These are phyloP conservation scores for Neogobius melanostomus DNA, from an alignment of 2,113 vertebrate species.

Conservation along the genomic window DNA sequence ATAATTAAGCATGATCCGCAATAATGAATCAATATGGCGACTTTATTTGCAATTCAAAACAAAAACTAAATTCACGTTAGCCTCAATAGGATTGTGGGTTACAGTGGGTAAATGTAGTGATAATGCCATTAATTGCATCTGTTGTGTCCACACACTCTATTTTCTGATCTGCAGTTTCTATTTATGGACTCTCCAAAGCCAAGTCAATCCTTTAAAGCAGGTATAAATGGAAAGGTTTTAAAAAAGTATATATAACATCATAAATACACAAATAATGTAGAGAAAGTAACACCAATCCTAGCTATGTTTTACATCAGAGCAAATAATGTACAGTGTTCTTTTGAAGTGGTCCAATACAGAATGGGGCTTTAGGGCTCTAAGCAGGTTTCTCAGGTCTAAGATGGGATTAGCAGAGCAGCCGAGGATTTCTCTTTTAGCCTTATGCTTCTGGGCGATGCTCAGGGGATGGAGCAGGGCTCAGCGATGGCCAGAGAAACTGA, in stretches of 20 bases:
- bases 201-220: conserved; percentile 23
- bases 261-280: too few species aligned
- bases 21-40: neutral
- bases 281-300: too few species aligned
- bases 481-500: too few species aligned
- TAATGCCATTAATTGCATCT: conserved; percentile 4
- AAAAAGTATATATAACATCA: neutral
- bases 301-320: neutral
- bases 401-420: conserved; percentile 71
- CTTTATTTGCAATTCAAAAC: too few species aligned
- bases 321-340: conserved; percentile 26
- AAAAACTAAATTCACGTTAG: too few species aligned
- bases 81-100: neutral
- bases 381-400: conserved; percentile 69
- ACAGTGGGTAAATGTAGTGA: neutral
- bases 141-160: conserved; percentile 10
- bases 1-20: too few species aligned
- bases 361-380: conserved; percentile 69
- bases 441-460: conserved; percentile 40
- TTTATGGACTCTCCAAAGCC: conserved; percentile 35
- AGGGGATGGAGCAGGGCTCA: conserved; percentile 7
- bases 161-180: conserved; percentile 32
- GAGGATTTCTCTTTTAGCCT: conserved; percentile 69
- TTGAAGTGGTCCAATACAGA: conserved; percentile 36
- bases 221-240: neutral